Base-by-base conservation (phyloP, 2,113 vertebrate species). In the Epinephelus fuscoguttatus region DNA sequence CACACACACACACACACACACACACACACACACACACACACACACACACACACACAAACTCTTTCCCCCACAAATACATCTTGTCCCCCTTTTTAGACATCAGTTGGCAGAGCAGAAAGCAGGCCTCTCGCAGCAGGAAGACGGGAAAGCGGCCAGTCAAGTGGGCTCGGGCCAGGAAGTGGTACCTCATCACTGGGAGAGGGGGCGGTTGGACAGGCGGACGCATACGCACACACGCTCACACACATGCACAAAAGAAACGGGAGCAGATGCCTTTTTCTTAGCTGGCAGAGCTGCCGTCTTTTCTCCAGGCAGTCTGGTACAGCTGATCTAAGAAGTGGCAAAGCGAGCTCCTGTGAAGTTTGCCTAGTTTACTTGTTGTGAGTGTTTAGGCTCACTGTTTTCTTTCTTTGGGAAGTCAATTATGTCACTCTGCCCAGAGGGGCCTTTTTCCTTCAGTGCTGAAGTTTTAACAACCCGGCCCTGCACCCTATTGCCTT, bases 241-340 rank as follows among this genome's bases (percentile, higher is more conserved):
- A 50, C 76, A 45, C 21, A 56, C 55, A 37, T n/a, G n/a, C 69
- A 25, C 72, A 70, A 53, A 77, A 72, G 62, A 75, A 86, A 91
- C 4, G 15, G n/a, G 82, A 89, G 87, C 90, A 90, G 91, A 91
- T 89, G 85, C 78, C 84, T 87, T 90, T 92, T 90, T 81, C 83
- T 86, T 79, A 71, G 73, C 80, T 80, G 85, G 78, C 84, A 69
- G 61, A 57, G 70, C 67, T 7, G 53, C 42, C 4, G 12, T 79
- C 53, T 66, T 15, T 78, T 85, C 84, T 80, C 37, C 67, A 73
- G 80, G 81, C 89, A 27, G 81, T 82, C 66, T 90, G 82, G 60
- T 71, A 27, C 2, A 17, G 69, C 82, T 86, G 78, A 77, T 84
- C 88, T 81, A 62, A 84, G 70, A 68, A 74, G 59, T 49, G 66